phyloP scores from a whole-genome alignment of 64 coral and sea anemone genomes.

The Catalaphyllia jardinei region DNA sequence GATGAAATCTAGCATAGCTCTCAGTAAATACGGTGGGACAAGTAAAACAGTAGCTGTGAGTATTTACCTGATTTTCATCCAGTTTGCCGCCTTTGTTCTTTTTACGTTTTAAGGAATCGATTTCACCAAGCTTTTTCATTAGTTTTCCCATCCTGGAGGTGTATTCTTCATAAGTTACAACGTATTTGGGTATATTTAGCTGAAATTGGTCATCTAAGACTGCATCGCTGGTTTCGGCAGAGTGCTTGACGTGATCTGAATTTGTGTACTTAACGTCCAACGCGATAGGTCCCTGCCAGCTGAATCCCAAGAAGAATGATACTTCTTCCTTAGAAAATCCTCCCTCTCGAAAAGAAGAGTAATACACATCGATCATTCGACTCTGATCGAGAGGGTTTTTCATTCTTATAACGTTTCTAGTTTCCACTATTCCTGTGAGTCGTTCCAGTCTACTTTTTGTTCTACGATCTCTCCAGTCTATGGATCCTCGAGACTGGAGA shows the following conservation, averaged over 20 bases:
- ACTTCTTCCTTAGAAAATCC: conserved; percentile 68
- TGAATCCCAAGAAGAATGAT: conserved; percentile 57
- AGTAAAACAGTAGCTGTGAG: too few species aligned
- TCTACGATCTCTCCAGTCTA: conserved; percentile 1
- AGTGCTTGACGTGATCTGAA: not conserved
- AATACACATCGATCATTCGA: conserved; percentile 37
- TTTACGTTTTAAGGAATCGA: not conserved
- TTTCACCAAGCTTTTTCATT: not conserved
- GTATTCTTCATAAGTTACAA: not conserved
- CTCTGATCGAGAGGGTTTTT: conserved; percentile 18
- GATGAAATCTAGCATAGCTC: too few species aligned
- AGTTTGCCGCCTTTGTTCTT: not conserved
- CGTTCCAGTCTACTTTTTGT: conserved; percentile 28
- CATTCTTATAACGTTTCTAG: conserved; percentile 24
- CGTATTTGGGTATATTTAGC: not conserved
- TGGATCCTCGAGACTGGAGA: not conserved
- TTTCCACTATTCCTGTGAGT: conserved; percentile 44
- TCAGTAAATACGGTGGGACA: too few species aligned
- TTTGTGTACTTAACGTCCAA: conserved; percentile 13
- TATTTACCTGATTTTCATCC: conserved; percentile 36
- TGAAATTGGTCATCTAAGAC: not conserved
- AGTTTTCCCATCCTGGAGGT: not conserved
- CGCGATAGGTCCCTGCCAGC: conserved; percentile 46
- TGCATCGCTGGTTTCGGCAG: not conserved
- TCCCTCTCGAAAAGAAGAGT: conserved; percentile 34